Conservation (phyloP, 2,113 vertebrate genomes). For the Dicentrarchus labrax region DNA sequence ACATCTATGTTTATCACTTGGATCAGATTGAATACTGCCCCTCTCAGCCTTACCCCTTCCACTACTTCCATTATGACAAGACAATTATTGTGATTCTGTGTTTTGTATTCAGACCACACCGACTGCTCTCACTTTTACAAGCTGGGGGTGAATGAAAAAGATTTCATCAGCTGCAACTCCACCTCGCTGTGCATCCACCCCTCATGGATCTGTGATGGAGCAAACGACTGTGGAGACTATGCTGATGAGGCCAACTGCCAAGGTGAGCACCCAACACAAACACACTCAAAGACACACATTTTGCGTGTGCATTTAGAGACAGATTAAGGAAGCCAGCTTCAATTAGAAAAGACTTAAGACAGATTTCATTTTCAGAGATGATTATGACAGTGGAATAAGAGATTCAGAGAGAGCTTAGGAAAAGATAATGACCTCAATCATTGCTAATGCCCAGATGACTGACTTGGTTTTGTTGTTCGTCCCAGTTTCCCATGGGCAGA, state of each 20-base stretch:
- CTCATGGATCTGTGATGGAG: constrained; percentile 96
- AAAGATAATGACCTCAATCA: constrained; percentile 61
- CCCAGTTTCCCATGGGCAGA: constrained; percentile 93
- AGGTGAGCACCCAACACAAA: constrained; percentile 85
- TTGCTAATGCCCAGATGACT: constrained; percentile 24
- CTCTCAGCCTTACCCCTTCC: neutral
- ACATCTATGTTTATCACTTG: constrained; percentile 10
- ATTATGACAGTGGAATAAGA: constrained; percentile 53
- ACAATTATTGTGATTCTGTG: constrained; percentile 37
- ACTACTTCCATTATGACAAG: constrained; percentile 33
- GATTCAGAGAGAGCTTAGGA: constrained; percentile 54
- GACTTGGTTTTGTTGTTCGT: constrained; percentile 69
- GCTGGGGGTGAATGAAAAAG: constrained; percentile 92
- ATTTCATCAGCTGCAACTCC: constrained; percentile 95
- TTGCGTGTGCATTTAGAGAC: constrained; percentile 6
- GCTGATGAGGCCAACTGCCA: constrained; percentile 96
- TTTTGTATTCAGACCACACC: constrained; percentile 88
- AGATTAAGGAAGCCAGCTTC: constrained; percentile 45
- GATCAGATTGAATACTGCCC: constrained; percentile 30
- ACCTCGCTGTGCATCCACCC: constrained; percentile 96
- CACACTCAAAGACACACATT: neutral
- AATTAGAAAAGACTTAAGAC: constrained; percentile 62
- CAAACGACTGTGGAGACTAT: constrained; percentile 98
- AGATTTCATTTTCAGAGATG: constrained; percentile 53
- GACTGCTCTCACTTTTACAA: constrained; percentile 95